Evolutionary conservation across 1,140 invertebrate species (phyloP).

Genomic region (Aphaenogaster rudis): DNA sequence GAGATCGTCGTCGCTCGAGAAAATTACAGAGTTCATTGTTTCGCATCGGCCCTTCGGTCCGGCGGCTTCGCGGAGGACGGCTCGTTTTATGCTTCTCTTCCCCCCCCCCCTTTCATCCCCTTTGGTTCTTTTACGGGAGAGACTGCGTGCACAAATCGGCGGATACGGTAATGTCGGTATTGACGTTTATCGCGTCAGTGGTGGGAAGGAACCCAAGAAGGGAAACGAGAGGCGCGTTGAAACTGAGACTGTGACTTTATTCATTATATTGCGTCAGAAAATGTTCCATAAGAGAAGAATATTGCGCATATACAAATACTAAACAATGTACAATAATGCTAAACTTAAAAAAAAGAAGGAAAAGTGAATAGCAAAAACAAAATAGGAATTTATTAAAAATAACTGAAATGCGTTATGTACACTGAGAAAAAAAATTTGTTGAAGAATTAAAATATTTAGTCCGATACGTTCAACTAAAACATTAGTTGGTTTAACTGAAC

Average conservation of each 20-base stretch:
- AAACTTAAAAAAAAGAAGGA: background rate
- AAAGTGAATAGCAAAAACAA: background rate
- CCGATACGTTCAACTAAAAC: no score
- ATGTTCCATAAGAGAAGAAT: conserved; percentile 1
- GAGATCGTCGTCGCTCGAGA: conserved; percentile 73
- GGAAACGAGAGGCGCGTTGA: conserved; percentile 32
- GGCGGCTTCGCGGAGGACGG: conserved; percentile 37
- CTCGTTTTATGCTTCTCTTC: conserved; percentile 60
- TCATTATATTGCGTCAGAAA: background rate
- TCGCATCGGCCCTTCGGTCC: conserved; percentile 65
- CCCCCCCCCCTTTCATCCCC: background rate
- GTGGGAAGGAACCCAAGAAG: conserved; percentile 58
- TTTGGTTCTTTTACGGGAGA: conserved; percentile 55
- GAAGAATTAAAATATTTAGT: no score
- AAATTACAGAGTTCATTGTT: conserved; percentile 79
- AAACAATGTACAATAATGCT: background rate
- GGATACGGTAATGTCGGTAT: conserved; percentile 60
- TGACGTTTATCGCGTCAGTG: conserved; percentile 47
- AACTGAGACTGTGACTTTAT: conserved; percentile 8
- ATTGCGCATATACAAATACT: background rate
- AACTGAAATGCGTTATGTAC: background rate
- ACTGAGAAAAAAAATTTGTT: no score
- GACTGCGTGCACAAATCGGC: conserved; percentile 58
- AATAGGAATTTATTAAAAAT: background rate
- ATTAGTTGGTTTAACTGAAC: no score